These are phyloP conservation scores for Ancistrus triradiatus DNA, from an alignment of 2,113 vertebrate species.

Conservation along the genomic window DNA sequence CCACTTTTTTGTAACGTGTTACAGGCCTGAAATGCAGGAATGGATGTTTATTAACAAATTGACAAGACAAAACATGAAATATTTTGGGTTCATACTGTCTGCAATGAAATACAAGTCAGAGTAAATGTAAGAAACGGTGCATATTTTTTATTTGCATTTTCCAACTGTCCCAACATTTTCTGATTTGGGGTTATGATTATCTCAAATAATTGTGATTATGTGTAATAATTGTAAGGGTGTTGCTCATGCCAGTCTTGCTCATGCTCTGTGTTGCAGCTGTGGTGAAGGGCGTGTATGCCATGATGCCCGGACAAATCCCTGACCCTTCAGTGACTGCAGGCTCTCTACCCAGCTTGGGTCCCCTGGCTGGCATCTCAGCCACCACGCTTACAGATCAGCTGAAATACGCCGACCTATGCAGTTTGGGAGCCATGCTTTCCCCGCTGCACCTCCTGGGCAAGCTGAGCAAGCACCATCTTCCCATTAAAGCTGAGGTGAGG, in stretches of 20 bases:
- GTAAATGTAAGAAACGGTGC: too few relatives aligned
- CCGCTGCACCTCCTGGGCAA: slow-evolving; percentile 89
- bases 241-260: slow-evolving; percentile 17
- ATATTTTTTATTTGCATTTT: too few relatives aligned
- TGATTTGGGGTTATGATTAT: too few relatives aligned
- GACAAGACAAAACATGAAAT: too few relatives aligned
- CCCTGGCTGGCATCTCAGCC: slow-evolving; percentile 83
- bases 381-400: slow-evolving; percentile 85
- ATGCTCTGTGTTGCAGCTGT: slow-evolving; percentile 56
- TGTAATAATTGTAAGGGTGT: too few relatives aligned
- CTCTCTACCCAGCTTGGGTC: slow-evolving; percentile 84
- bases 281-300: slow-evolving; percentile 71
- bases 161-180: too few relatives aligned
- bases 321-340: slow-evolving; percentile 89
- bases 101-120: too few relatives aligned
- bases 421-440: slow-evolving; percentile 84
- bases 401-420: slow-evolving; percentile 84
- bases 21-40: too few relatives aligned
- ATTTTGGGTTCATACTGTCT: too few relatives aligned
- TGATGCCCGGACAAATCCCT: slow-evolving; percentile 96
- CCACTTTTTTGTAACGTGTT: too few relatives aligned
- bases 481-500: slow-evolving; percentile 87
- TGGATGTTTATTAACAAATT: too few relatives aligned
- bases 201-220: too few relatives aligned
- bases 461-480: slow-evolving; percentile 81